These are phyloP conservation scores for Drosophila eugracilis DNA, from an alignment of 1,140 invertebrate species.

Conservation along the genomic window DNA sequence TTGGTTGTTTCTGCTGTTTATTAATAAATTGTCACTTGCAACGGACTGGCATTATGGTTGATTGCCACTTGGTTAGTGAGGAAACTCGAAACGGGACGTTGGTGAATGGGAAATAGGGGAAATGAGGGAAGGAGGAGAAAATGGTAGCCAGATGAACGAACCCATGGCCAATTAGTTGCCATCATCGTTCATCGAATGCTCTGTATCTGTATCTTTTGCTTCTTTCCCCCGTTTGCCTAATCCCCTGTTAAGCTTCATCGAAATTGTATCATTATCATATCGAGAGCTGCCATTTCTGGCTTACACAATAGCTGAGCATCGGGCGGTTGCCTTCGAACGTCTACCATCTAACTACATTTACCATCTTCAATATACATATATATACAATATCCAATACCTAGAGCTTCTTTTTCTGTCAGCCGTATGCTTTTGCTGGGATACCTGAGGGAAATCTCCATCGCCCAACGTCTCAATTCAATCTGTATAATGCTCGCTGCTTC, in stretches of 20 bases:
- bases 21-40: slow-evolving; percentile 83
- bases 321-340: slow-evolving; percentile 1
- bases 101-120: background rate
- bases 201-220: background rate
- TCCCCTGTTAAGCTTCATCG: slow-evolving; percentile 75
- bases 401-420: slow-evolving; percentile 7
- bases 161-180: slow-evolving; percentile 72
- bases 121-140: background rate
- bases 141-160: slow-evolving; percentile 13
- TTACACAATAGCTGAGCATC: slow-evolving; percentile 50
- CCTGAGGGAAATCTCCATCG: slow-evolving; percentile 65
- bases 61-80: slow-evolving; percentile 39
- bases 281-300: slow-evolving; percentile 67
- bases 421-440: slow-evolving; percentile 30
- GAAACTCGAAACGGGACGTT: background rate
- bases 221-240: slow-evolving; percentile 33
- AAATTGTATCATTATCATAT: slow-evolving; percentile 84
- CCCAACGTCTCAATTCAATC: slow-evolving; percentile 54
- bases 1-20: slow-evolving; percentile 58
- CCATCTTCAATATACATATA: background rate
- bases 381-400: background rate
- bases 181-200: slow-evolving; percentile 60
- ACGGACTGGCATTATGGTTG: slow-evolving; percentile 49
- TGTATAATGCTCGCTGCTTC: slow-evolving; percentile 29
- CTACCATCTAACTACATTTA: background rate